A percentile compares a stretch with the other conserved stretches of the same genome.
These are phyloP conservation scores for Amia ocellicauda DNA, from an alignment of 2,113 vertebrate genomes.

Conservation along the genomic window DNA sequence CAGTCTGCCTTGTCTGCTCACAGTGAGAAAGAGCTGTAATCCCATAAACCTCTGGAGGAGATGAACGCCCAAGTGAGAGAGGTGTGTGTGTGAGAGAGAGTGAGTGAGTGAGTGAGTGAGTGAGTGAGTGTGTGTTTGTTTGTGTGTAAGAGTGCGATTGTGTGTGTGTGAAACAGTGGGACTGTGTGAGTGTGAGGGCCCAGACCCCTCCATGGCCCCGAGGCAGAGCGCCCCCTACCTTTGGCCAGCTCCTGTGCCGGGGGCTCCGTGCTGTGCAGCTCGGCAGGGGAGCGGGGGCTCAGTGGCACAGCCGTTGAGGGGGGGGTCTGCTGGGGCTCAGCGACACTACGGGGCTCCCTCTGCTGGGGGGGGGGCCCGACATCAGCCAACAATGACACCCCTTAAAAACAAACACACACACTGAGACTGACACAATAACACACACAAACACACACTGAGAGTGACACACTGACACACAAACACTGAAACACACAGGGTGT, in stretches of 20 bases:
- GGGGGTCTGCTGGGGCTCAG: conserved; percentile 38
- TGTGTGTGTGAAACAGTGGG: no score
- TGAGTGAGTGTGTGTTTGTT: neutral
- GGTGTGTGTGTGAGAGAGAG: conserved; percentile 1
- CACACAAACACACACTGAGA: no score
- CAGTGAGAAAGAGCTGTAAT: conserved; percentile 15
- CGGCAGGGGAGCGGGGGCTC: conserved; percentile 24
- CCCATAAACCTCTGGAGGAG: conserved; percentile 26
- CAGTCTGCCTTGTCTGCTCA: no score
- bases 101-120: neutral
- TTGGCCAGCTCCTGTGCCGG: conserved; percentile 40
- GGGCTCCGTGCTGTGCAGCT: conserved; percentile 33
- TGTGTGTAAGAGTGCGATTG: no score
- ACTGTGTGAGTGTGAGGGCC: no score
- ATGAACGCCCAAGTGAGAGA: conserved; percentile 15
- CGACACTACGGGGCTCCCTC: conserved; percentile 44
- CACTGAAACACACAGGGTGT: no score
- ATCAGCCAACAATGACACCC: no score
- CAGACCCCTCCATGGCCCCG: no score
- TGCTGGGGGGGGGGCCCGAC: conserved; percentile 34
- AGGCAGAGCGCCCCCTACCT: conserved; percentile 46
- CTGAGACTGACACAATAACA: no score
- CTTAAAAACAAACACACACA: no score
- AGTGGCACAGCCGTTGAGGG: conserved; percentile 25
- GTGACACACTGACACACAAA: no score